Percentiles rank a stretch among this genome's conserved stretches.
phyloP scores from a whole-genome alignment of 1,140 invertebrate genomes.

The Heliothis virescens region DNA sequence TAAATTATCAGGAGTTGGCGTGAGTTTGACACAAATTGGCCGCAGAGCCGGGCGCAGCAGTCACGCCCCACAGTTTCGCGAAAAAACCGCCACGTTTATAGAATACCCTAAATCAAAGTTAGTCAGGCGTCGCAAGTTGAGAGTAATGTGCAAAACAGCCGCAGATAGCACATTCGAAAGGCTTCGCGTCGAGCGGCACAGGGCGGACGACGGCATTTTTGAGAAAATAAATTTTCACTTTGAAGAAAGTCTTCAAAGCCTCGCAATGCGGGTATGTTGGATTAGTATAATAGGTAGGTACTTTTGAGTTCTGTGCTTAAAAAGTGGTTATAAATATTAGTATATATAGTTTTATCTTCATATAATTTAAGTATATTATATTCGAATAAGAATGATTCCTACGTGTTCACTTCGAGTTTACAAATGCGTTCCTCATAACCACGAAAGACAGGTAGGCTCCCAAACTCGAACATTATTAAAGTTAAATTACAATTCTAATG shows the following conservation, averaged over 20 bases:
- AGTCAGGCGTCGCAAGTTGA: constrained; percentile 13
- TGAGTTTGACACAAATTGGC: constrained; percentile 36
- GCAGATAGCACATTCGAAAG: background rate
- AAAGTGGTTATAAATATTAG: background rate
- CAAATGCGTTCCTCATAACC: background rate
- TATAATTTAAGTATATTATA: no score
- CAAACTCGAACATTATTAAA: background rate
- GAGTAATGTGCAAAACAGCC: background rate
- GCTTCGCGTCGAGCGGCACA: background rate
- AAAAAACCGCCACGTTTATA: constrained; percentile 3
- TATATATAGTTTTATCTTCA: background rate
- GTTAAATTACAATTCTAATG: constrained; percentile 7
- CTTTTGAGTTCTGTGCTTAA: background rate
- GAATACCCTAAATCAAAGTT: constrained; percentile 21
- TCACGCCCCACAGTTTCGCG: background rate
- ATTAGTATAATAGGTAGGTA: background rate
- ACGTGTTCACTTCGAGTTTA: background rate
- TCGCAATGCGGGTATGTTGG: background rate
- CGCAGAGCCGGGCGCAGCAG: background rate
- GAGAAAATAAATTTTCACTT: constrained; percentile 9
- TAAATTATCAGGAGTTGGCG: constrained; percentile 28
- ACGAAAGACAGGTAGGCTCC: background rate
- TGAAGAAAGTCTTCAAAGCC: background rate
- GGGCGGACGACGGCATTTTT: background rate
- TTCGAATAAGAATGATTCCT: no score